A percentile compares a stretch with the other conserved stretches of the same genome.
Conservation (phyloP, 2,113 vertebrate genomes). For the Lophius piscatorius region DNA sequence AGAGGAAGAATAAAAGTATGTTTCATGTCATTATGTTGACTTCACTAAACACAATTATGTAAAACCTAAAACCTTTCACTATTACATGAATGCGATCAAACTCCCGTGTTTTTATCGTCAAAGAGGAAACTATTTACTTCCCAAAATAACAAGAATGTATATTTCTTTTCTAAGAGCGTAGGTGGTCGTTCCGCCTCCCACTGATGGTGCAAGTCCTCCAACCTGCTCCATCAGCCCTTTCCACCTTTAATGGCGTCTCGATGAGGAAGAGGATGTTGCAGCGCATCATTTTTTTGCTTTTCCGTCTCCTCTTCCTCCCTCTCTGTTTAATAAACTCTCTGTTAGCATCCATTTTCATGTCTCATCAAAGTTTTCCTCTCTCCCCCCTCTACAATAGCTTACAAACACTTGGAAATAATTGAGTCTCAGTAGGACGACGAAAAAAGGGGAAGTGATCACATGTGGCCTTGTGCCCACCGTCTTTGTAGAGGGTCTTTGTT, state of each 20-base stretch:
- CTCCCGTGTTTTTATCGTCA: too few species aligned
- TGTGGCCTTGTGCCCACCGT: conserved; percentile 80
- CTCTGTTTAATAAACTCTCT: conserved; percentile 54
- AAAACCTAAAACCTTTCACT: too few species aligned
- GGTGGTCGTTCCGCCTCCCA: conserved; percentile 8
- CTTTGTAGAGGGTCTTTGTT: conserved; percentile 81
- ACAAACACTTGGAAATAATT: conserved; percentile 82
- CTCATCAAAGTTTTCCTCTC: conserved; percentile 67
- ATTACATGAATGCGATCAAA: too few species aligned
- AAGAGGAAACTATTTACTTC: too few species aligned
- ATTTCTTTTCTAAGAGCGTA: too few species aligned
- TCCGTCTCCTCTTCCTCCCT: conserved; percentile 5
- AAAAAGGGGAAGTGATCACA: conserved; percentile 72
- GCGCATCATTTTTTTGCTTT: conserved; percentile 32
- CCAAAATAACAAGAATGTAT: too few species aligned
- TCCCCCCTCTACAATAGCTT: conserved; percentile 76
- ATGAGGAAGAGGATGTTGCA: conserved; percentile 40
- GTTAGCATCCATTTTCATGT: conserved; percentile 70
- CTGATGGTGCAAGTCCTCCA: conserved; percentile 22
- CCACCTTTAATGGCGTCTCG: conserved; percentile 49
- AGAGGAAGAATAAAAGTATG: too few species aligned
- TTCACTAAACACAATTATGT: too few species aligned
- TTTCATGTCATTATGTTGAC: too few species aligned
- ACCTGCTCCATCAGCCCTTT: conserved; percentile 33
- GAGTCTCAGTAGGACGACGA: conserved; percentile 72